Conservation (phyloP, 2,888 invertebrate species). For the Crepidodera aurea region DNA sequence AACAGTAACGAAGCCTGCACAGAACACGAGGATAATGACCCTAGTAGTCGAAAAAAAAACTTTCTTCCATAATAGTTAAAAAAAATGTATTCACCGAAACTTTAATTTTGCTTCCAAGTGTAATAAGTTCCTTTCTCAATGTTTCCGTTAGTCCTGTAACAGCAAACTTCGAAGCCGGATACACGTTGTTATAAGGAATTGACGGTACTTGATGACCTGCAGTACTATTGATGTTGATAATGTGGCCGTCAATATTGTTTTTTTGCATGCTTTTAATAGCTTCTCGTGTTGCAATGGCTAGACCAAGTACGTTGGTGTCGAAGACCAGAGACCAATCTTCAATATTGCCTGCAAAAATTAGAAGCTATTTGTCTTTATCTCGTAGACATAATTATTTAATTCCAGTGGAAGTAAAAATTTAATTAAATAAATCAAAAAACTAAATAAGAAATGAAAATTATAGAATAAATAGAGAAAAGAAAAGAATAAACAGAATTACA, state of each 20-base stretch:
- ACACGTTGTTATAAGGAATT: constrained; percentile 34
- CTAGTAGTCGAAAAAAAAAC: no score
- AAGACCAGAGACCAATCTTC: constrained; percentile 45
- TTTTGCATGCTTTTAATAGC: constrained; percentile 45
- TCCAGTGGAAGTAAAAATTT: no score
- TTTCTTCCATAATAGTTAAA: no score
- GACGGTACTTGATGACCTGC: constrained; percentile 36
- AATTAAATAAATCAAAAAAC: no score
- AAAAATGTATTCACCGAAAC: constrained; percentile 30
- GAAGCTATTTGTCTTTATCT: background rate
- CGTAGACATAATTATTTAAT: no score
- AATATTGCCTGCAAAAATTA: constrained; percentile 40
- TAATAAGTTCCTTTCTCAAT: constrained; percentile 33
- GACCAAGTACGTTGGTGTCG: constrained; percentile 47
- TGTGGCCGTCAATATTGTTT: constrained; percentile 44
- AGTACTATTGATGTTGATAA: constrained; percentile 44
- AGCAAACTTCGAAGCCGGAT: constrained; percentile 38
- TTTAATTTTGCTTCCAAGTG: constrained; percentile 36
- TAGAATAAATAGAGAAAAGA: no score
- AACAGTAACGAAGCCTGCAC: no score
- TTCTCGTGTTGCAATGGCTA: constrained; percentile 44
- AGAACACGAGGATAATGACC: no score
- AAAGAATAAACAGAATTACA: no score
- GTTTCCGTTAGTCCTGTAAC: constrained; percentile 37
- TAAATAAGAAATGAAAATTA: no score